Percentiles rank a stretch among this genome's conserved stretches.
Conservation (phyloP, 1,140 invertebrate genomes). For the Parapsyche elsis region DNA sequence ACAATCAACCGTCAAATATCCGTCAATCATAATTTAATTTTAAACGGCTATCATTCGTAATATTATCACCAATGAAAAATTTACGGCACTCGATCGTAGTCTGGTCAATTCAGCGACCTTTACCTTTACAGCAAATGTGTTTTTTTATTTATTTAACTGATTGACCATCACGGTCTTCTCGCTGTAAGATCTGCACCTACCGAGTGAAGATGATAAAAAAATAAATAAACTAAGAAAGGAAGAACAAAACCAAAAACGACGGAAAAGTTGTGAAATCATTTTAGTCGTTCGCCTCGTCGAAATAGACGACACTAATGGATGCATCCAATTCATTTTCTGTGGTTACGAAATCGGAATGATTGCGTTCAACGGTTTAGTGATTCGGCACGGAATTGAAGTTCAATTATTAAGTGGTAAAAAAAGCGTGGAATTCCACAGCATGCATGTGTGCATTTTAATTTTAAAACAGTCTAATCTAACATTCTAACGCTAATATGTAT, state of each 20-base stretch:
- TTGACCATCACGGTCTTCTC: conserved; percentile 19
- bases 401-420: conserved; percentile 18
- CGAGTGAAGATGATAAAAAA: neutral
- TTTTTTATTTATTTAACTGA: neutral
- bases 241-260: neutral
- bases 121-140: conserved; percentile 25
- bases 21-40: conserved; percentile 6
- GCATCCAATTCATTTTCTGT: conserved; percentile 38
- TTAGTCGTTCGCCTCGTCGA: conserved; percentile 1
- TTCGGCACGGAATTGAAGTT: conserved; percentile 36
- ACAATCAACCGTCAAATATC: neutral
- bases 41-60: neutral
- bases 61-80: too few species aligned
- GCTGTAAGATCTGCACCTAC: neutral
- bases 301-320: conserved; percentile 36
- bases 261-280: conserved; percentile 28
- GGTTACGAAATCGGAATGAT: conserved; percentile 32
- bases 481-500: neutral
- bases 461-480: too few species aligned
- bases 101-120: conserved; percentile 24
- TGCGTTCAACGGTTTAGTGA: neutral
- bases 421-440: neutral
- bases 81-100: too few species aligned
- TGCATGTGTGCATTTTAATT: too few species aligned
- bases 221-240: neutral